A percentile compares a stretch with the other conserved stretches of the same genome.
These are phyloP conservation scores for Holothuria scabra DNA, from an alignment of 53 echinoderm and acorn worm species.

Conservation along the genomic window DNA sequence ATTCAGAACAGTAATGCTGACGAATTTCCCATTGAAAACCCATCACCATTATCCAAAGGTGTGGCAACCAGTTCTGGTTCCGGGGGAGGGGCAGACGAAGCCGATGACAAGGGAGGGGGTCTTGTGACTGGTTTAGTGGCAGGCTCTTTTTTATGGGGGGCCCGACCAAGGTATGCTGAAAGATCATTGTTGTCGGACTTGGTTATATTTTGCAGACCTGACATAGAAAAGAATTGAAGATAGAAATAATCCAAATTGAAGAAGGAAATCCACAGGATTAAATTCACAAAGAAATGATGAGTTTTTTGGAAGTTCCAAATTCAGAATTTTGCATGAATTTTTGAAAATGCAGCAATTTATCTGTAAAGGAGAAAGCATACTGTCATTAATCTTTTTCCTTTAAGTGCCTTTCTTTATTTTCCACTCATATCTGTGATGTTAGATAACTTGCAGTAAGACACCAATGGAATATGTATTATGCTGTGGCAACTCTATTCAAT, in stretches of 20 bases:
- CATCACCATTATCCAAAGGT: constrained; percentile 45
- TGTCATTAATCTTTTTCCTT: no score
- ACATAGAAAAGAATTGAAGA: constrained; percentile 24
- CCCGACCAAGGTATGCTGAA: constrained; percentile 43
- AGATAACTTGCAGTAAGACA: no score
- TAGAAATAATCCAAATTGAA: neutral
- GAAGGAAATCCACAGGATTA: no score
- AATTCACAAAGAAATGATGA: neutral
- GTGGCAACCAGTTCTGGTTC: constrained; percentile 31
- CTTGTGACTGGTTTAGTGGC: neutral
- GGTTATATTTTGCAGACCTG: constrained; percentile 48
- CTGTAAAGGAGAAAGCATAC: no score
- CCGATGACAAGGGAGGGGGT: neutral
- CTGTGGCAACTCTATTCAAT: no score
- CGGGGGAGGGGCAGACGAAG: neutral
- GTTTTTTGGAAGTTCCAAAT: neutral
- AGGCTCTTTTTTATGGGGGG: constrained; percentile 42
- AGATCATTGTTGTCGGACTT: constrained; percentile 34
- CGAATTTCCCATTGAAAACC: constrained; percentile 36
- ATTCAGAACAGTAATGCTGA: constrained; percentile 37
- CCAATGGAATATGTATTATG: no score
- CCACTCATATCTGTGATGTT: no score
- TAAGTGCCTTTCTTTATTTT: no score
- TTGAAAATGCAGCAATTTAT: no score
- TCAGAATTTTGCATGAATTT: no score